Evolutionary conservation across 1,140 invertebrate species (phyloP), one percentile per base, ranked within the genome.

Genomic region (Philotrypesis tridentata): DNA sequence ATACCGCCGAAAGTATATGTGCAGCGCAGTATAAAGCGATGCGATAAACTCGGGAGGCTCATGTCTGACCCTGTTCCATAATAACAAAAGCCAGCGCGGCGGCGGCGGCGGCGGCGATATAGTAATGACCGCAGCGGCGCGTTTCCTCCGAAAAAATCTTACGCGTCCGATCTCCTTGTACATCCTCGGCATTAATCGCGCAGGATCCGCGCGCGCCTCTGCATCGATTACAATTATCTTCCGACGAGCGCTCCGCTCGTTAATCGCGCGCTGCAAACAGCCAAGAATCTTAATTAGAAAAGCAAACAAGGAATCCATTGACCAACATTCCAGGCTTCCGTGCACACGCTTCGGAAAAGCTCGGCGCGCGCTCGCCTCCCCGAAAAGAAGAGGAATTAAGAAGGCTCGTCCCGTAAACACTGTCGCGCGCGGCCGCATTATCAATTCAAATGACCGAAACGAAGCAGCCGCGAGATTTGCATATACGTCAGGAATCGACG

Each of bases 371-470:
- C 71, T 31, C n/a, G 4, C n/a, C 55, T 48, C 48, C 0, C 21
- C 43, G 29, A 23, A 25, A 33, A 25, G 7, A 25, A 33, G 9
- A 25, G 12, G 33, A 33, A 65, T 65, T 33, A 73, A 23, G 25
- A 63, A 63, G 17, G 27, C 31, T n/a, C 55, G 33, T 6, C 17
- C n/a, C 80, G 65, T 76, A 81, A 76, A 81, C 80, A 68, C 71
- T 74, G n/a, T 3, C 33, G 33, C 21, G 48, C 17, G 48, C 12
- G 14, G 17, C 33, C 4, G n/a, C 73, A 82, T 82, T 82, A 82
- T 82, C 80, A 82, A 82, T 70, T 82, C 80, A 82, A 77, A 82
- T 82, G 74, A 78, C 72, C 74, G 74, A 77, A 82, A 82, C 75
- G 77, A 77, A 77, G 80, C 72, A 14, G n/a, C 27, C 71, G 25